phyloP scores from a whole-genome alignment of 2,113 vertebrate species.

The Myotis davidii region DNA sequence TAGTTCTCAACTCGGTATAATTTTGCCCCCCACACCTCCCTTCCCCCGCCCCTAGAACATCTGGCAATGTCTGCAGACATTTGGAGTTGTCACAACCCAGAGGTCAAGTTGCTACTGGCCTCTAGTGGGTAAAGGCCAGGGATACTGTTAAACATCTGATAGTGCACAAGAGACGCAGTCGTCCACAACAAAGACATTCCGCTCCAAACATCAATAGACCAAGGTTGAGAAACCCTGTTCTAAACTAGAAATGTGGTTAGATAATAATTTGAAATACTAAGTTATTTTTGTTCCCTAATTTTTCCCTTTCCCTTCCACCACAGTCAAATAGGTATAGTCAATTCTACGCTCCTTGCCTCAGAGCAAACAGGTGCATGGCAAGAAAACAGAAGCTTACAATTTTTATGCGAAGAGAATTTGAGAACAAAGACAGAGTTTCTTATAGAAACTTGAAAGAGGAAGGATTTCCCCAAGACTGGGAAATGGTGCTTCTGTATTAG shows the following conservation, averaged over 20 bases:
- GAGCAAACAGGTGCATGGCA: background rate
- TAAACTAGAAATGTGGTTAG: slow-evolving; percentile 4
- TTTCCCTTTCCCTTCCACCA: slow-evolving; percentile 21
- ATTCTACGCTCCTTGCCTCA: background rate
- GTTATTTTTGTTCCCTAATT: slow-evolving; percentile 19
- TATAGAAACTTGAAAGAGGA: slow-evolving; percentile 22
- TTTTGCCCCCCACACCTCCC: background rate
- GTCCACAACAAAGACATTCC: background rate
- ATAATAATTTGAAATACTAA: slow-evolving; percentile 33
- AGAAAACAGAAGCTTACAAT: background rate
- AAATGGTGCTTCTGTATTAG: background rate
- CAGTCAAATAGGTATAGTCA: background rate
- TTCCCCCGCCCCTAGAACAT: background rate
- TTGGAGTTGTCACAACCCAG: background rate
- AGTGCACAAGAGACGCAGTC: background rate
- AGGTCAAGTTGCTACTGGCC: background rate
- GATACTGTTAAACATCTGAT: background rate
- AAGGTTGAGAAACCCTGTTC: background rate
- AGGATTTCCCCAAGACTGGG: background rate
- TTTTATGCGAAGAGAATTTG: slow-evolving; percentile 15
- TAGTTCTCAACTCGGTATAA: background rate
- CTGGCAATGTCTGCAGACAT: background rate
- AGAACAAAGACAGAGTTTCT: background rate
- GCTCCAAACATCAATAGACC: background rate
- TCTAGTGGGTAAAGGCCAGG: background rate